Evolutionary conservation across 2,888 invertebrate species (phyloP), one percentile per base, ranked within the genome.

Genomic region (Xestia xanthographa): DNA sequence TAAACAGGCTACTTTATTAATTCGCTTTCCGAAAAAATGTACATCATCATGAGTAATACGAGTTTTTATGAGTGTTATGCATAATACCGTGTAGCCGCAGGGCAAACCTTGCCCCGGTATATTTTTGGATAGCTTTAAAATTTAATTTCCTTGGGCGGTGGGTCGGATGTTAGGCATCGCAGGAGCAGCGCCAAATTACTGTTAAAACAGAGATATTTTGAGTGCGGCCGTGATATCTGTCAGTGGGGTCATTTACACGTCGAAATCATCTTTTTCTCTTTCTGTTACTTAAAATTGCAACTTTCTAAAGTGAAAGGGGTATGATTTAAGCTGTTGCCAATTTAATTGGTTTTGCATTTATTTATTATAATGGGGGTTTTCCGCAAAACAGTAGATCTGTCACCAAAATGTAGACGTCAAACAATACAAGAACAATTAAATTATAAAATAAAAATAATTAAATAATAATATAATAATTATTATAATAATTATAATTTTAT

Each of bases 121-220:
- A 87, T 85, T 86, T 87, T 87, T 78, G 82, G 83, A 85, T 85
- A 85, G 87, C 83, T 89, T 89, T 87, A 88, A 90, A 89, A 89
- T 89, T 87, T 90, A 89, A 91, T 91, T 91, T 90, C 87, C 86
- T 86, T 80, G 68, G 80, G 78, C 85, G 84, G 80, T 75, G 84
- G 78, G 84, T 85, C 81, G 88, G 85, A 85, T 86, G 85, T 84
- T 84, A 83, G 80, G 78, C 83, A 81, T 84, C 82, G 87, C 80
- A 78, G 77, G 82, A 87, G 79, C 68, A 72, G 73, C 75, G 83
- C 68, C 77, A 88, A 90, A 88, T 90, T 88, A 84, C 71, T 80
- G 83, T 87, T 86, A 84, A 87, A 88, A 89, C 83, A 87, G 88
- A 86, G 79, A 90, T 88, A 90, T 89, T 89, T 88, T 77, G 75